These are phyloP conservation scores for Drosophila setosimentum DNA, from an alignment of 2,888 invertebrate species.

Conservation along the genomic window DNA sequence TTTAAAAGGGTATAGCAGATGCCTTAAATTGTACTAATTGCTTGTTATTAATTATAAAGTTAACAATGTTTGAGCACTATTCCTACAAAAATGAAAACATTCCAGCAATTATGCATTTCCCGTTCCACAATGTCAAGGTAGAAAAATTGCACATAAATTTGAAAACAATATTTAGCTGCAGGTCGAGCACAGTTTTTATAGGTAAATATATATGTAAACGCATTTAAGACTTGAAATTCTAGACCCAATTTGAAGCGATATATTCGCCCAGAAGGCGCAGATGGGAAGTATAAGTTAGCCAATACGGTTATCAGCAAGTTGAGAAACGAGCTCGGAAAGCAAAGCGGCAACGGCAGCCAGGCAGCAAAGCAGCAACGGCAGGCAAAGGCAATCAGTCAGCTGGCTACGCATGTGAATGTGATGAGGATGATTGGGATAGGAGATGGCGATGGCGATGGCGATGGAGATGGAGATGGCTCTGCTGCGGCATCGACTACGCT, in stretches of 20 bases:
- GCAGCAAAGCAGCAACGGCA: constrained; percentile 36
- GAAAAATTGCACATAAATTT: background rate
- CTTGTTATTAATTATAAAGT: background rate
- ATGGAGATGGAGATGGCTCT: constrained; percentile 52
- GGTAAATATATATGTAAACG: background rate
- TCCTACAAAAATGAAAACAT: background rate
- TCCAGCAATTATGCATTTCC: background rate
- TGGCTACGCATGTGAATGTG: constrained; percentile 62
- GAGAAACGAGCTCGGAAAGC: constrained; percentile 16
- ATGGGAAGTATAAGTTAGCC: constrained; percentile 1
- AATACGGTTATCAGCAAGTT: constrained; percentile 16
- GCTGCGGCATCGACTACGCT: constrained; percentile 63
- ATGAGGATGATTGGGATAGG: constrained; percentile 34
- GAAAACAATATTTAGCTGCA: background rate
- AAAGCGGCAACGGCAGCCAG: constrained; percentile 43
- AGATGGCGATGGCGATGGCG: background rate
- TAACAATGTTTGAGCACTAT: background rate
- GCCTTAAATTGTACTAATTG: background rate
- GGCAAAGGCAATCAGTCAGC: constrained; percentile 69
- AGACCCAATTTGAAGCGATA: background rate
- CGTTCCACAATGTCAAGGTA: background rate
- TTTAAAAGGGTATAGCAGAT: background rate
- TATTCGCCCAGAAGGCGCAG: background rate
- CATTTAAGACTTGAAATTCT: constrained; percentile 1
- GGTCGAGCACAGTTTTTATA: background rate